Percentiles rank a stretch among this genome's conserved stretches.
phyloP scores from a whole-genome alignment of 2,113 vertebrate genomes.

The Xerus inauris region DNA sequence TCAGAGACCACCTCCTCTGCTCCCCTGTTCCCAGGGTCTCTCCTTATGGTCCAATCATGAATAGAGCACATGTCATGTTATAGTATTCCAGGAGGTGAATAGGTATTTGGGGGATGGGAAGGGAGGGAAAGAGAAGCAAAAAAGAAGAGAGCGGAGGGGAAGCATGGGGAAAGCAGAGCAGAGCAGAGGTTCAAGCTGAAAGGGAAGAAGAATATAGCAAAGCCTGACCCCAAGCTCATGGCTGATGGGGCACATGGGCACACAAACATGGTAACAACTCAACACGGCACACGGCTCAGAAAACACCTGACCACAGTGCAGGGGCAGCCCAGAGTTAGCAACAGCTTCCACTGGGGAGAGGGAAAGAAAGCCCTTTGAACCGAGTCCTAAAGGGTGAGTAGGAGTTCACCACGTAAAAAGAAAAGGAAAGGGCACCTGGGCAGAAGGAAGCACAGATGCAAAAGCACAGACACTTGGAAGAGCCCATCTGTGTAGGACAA shows the following conservation, averaged over 20 bases:
- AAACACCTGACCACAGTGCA: neutral
- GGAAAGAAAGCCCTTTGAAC: neutral
- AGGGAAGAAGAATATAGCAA: neutral
- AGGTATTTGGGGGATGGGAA: too few species aligned
- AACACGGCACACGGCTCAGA: neutral
- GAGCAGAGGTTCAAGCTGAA: neutral
- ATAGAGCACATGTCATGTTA: neutral
- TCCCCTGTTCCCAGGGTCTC: neutral
- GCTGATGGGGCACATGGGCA: neutral
- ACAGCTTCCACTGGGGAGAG: neutral
- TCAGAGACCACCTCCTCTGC: neutral
- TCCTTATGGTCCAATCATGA: neutral
- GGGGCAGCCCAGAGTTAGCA: neutral
- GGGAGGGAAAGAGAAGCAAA: neutral
- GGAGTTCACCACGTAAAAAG: neutral
- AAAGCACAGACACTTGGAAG: neutral
- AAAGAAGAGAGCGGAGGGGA: too few species aligned
- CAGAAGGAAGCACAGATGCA: neutral
- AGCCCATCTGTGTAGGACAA: too few species aligned
- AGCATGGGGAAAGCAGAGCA: too few species aligned
- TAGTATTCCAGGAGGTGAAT: neutral
- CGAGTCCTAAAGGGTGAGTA: neutral
- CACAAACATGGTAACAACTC: neutral
- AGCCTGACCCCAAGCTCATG: neutral
- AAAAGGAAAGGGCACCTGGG: neutral